phyloP scores from a whole-genome alignment of 2,113 vertebrate species.

The Cyanoderma ruficeps region DNA sequence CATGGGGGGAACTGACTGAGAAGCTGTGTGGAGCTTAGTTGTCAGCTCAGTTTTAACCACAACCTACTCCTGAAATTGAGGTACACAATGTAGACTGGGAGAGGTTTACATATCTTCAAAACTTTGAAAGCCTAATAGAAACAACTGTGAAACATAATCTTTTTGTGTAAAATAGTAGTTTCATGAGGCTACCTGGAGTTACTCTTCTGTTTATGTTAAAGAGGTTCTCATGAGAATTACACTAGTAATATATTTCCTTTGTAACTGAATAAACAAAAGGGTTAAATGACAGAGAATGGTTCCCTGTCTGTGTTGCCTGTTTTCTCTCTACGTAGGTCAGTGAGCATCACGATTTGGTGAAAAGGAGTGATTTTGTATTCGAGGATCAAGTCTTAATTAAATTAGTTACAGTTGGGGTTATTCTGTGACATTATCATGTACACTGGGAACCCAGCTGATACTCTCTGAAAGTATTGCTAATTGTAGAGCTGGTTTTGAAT shows the following conservation, averaged over 20 bases:
- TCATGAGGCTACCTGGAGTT: not conserved
- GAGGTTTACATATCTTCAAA: not conserved
- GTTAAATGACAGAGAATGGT: conserved; percentile 40
- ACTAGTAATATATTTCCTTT: not conserved
- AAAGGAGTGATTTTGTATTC: conserved; percentile 46
- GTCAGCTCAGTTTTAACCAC: not conserved
- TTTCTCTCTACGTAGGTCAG: conserved; percentile 31
- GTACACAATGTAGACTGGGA: not conserved
- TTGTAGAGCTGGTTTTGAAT: conserved; percentile 64
- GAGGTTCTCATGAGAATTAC: conserved; percentile 27
- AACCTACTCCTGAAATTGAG: not conserved
- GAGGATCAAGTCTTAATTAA: conserved; percentile 61
- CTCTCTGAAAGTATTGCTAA: conserved; percentile 61
- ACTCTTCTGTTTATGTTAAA: not conserved
- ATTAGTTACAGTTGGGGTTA: conserved; percentile 64
- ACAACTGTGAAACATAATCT: not conserved
- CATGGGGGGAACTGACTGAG: not conserved
- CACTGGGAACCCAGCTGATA: conserved; percentile 59
- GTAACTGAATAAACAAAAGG: conserved; percentile 7
- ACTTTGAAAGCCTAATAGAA: not conserved
- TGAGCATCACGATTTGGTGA: conserved; percentile 42
- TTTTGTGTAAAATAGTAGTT: not conserved
- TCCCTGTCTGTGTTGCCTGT: not conserved
- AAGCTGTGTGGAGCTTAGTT: not conserved
- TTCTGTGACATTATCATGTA: conserved; percentile 63